These are phyloP conservation scores for Girardia tigrina DNA, from an alignment of 2,888 invertebrate genomes.

Conservation along the genomic window DNA sequence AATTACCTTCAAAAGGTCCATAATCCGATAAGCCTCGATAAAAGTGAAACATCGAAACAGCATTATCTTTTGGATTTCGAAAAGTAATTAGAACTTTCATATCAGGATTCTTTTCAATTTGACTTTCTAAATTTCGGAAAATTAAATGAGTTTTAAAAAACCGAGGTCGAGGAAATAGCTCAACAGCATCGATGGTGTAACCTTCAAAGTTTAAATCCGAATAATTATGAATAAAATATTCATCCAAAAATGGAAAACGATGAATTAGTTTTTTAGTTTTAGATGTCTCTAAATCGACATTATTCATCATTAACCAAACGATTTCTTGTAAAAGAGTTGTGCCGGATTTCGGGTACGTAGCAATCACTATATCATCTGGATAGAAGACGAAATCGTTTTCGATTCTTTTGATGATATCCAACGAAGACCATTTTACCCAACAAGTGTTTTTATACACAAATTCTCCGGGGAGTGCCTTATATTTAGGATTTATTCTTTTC, in stretches of 20 bases:
- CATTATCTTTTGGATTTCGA: constrained; percentile 31
- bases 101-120: constrained; percentile 20
- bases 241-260: constrained; percentile 32
- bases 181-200: not conserved
- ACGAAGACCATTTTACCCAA: constrained; percentile 34
- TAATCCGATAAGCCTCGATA: constrained; percentile 25
- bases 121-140: not conserved
- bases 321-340: constrained; percentile 38
- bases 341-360: constrained; percentile 37
- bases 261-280: not conserved
- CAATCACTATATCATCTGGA: constrained; percentile 34
- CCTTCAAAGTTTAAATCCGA: not conserved
- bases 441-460: constrained; percentile 33
- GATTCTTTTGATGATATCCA: constrained; percentile 21
- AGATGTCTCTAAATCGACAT: constrained; percentile 35
- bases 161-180: constrained; percentile 32
- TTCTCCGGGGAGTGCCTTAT: constrained; percentile 26
- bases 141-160: constrained; percentile 28
- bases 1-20: constrained; percentile 24
- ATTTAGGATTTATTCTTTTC: constrained; percentile 30
- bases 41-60: constrained; percentile 30
- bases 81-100: constrained; percentile 11
- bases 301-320: constrained; percentile 35
- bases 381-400: constrained; percentile 35
- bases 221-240: constrained; percentile 31